Evolutionary conservation across 2,888 invertebrate genomes (phyloP).

Genomic region (Diaperis boleti): DNA sequence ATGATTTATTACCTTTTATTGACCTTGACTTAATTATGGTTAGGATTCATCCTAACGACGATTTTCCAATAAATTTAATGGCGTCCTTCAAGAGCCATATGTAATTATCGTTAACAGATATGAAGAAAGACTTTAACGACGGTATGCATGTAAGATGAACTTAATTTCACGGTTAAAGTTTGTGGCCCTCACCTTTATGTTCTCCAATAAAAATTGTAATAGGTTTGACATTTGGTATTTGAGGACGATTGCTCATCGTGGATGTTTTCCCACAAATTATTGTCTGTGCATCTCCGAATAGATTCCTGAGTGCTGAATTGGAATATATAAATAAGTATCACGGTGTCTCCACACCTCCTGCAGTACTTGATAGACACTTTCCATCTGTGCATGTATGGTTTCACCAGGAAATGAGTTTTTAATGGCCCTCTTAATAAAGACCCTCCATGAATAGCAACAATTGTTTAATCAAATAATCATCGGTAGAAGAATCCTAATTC

Average conservation of each 20-base stretch:
- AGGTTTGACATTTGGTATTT: constrained; percentile 34
- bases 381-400: constrained; percentile 19
- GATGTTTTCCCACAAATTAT: constrained; percentile 21
- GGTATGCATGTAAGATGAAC: constrained; percentile 1
- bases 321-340: constrained; percentile 18
- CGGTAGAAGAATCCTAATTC: not conserved
- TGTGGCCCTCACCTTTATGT: constrained; percentile 33
- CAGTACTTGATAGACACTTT: constrained; percentile 22
- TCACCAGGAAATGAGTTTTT: constrained; percentile 26
- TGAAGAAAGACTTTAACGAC: not conserved
- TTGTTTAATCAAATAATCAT: not conserved
- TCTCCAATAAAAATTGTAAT: constrained; percentile 30
- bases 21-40: no score
- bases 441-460: no score
- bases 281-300: not conserved
- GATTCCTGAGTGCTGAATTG: constrained; percentile 10
- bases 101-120: no score
- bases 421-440: constrained; percentile 3
- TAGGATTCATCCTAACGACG: no score
- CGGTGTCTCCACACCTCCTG: constrained; percentile 15
- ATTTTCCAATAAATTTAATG: no score
- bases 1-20: no score
- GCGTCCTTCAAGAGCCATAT: no score
- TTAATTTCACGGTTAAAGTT: constrained; percentile 28
- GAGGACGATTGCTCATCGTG: constrained; percentile 15